These are phyloP conservation scores for Diorhabda sublineata DNA, from an alignment of 1,140 invertebrate genomes.

Conservation along the genomic window DNA sequence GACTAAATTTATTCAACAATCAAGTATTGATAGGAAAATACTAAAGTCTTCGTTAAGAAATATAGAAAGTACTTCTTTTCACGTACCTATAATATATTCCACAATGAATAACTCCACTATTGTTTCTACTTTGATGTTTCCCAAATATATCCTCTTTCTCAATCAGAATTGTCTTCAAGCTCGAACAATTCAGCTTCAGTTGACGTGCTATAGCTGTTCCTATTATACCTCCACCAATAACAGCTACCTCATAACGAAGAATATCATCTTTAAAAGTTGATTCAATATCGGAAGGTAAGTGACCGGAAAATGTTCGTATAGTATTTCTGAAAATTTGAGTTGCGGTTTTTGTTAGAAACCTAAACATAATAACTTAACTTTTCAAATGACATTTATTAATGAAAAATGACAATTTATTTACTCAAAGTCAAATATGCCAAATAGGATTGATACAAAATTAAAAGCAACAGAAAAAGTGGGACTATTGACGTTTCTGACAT, in stretches of 20 bases:
- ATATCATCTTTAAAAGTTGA: conserved; percentile 9
- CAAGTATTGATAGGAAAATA: background rate
- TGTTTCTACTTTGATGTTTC: conserved; percentile 93
- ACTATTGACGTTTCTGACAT: too few species aligned
- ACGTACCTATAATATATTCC: conserved; percentile 79
- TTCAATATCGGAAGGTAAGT: background rate
- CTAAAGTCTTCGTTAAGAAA: background rate
- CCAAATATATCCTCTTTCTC: conserved; percentile 91
- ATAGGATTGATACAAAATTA: background rate
- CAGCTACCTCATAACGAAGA: conserved; percentile 72
- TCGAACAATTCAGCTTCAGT: conserved; percentile 70
- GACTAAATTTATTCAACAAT: background rate
- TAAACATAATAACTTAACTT: background rate
- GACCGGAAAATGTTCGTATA: background rate
- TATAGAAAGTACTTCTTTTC: background rate
- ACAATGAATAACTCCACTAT: conserved; percentile 69
- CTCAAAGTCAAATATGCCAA: too few species aligned
- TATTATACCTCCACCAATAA: conserved; percentile 96
- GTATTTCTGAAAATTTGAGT: background rate
- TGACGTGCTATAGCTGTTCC: conserved; percentile 91
- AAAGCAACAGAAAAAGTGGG: background rate
- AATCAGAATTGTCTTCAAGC: conserved; percentile 78
- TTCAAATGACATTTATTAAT: background rate
- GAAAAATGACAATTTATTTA: background rate
- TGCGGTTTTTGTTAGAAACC: background rate